Percentiles rank a stretch among this genome's conserved stretches.
phyloP scores from a whole-genome alignment of 1,140 invertebrate genomes.

The Branchinecta lynchi region DNA sequence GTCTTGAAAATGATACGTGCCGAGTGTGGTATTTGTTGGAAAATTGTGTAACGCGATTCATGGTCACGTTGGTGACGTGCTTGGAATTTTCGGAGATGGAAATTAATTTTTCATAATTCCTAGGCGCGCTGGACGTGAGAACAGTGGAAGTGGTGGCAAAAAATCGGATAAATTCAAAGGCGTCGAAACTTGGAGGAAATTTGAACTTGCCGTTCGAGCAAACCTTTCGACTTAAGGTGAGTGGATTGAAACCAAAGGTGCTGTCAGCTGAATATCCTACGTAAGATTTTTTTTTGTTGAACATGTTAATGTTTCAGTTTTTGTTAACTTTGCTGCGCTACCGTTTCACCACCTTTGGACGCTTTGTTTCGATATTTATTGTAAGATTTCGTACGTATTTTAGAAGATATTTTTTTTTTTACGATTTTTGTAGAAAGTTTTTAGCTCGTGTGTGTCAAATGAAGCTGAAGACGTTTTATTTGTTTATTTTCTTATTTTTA shows the following conservation, averaged over 20 bases:
- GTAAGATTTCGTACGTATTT: no score
- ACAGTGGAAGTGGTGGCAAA: slow-evolving; percentile 45
- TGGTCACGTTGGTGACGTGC: background rate
- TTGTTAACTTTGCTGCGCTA: background rate
- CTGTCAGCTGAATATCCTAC: background rate
- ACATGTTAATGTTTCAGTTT: no score
- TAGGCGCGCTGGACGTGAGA: slow-evolving; percentile 36
- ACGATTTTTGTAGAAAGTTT: no score
- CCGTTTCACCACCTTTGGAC: no score
- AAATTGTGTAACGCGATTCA: background rate
- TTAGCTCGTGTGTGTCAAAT: no score
- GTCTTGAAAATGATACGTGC: background rate
- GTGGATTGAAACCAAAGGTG: slow-evolving; percentile 2
- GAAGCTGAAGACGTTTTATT: no score
- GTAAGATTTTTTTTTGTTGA: no score
- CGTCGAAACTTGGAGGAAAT: slow-evolving; percentile 29
- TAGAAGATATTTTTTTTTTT: no score
- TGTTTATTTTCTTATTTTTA: no score
- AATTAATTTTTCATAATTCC: slow-evolving; percentile 10
- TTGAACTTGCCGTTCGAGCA: slow-evolving; percentile 49
- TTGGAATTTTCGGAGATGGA: slow-evolving; percentile 19
- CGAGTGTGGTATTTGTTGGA: slow-evolving; percentile 8
- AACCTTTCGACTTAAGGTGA: slow-evolving; percentile 50
- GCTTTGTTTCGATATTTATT: no score
- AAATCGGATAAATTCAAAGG: slow-evolving; percentile 31